These are phyloP conservation scores for Turritopsis dohrnii DNA, from an alignment of 30 jellyfish, hydroid and myxozoan species.

Conservation along the genomic window DNA sequence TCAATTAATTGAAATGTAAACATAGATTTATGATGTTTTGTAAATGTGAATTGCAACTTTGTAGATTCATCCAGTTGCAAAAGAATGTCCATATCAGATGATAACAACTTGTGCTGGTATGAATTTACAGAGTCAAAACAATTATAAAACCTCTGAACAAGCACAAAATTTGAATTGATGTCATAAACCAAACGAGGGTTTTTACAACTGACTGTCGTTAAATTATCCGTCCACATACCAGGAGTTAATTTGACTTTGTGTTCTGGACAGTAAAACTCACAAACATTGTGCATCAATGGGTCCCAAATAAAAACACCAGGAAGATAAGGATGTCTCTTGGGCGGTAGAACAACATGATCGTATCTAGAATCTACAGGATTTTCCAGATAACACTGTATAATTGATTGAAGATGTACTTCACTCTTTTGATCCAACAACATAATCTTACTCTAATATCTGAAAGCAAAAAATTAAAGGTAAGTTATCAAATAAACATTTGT, in stretches of 20 bases:
- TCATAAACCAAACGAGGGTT: constrained; percentile 29
- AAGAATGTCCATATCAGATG: constrained; percentile 15
- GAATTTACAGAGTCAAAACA: neutral
- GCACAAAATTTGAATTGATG: constrained; percentile 8
- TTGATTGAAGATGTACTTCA: neutral
- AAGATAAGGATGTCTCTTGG: neutral
- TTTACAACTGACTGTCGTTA: neutral
- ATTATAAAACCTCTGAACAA: constrained; percentile 21
- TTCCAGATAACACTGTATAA: neutral
- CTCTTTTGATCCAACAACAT: neutral
- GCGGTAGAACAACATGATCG: neutral
- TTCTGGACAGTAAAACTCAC: neutral
- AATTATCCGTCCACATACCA: constrained; percentile 17
- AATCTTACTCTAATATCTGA: too few relatives aligned
- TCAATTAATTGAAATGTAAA: constrained; percentile 6
- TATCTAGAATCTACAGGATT: neutral
- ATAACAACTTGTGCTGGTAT: constrained; percentile 11
- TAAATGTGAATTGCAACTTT: neutral
- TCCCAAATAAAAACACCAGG: neutral
- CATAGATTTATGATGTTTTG: neutral
- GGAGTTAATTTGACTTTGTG: neutral
- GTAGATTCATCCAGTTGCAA: neutral
- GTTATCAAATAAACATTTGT: too few relatives aligned
- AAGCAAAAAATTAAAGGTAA: too few relatives aligned
- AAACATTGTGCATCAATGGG: neutral